These are phyloP conservation scores for Drosophila aldrichi DNA, from an alignment of 2,888 invertebrate genomes.

Conservation along the genomic window DNA sequence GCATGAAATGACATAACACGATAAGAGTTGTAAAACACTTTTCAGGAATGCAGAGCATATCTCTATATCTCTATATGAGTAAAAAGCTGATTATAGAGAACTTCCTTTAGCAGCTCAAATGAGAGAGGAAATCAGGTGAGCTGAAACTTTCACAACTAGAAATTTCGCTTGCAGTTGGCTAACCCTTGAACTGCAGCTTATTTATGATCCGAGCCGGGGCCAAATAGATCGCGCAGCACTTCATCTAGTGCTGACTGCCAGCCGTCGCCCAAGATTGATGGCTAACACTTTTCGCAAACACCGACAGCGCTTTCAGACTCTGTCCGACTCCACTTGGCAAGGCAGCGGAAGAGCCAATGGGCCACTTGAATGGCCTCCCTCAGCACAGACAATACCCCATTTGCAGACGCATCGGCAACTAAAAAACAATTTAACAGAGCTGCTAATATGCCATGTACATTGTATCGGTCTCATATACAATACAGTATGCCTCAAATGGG, in stretches of 20 bases:
- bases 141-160: conserved; percentile 12
- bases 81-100: not conserved
- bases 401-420: conserved; percentile 70
- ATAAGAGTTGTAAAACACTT: conserved; percentile 22
- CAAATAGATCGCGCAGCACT: conserved; percentile 39
- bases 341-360: conserved; percentile 31
- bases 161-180: conserved; percentile 10
- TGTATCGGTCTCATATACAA: not conserved
- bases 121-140: not conserved
- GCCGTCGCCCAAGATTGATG: conserved; percentile 44
- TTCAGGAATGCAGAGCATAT: too few relatives aligned
- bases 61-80: too few relatives aligned
- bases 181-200: conserved; percentile 35
- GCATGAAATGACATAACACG: not conserved
- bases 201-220: conserved; percentile 34
- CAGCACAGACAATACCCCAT: conserved; percentile 70
- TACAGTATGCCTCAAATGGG: conserved; percentile 16
- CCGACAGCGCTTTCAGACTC: conserved; percentile 15
- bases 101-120: not conserved
- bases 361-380: not conserved
- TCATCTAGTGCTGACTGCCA: conserved; percentile 33
- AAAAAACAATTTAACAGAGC: conserved; percentile 67
- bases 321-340: conserved; percentile 44
- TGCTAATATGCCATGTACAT: conserved; percentile 66
- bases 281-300: conserved; percentile 13